A percentile compares a stretch with the other conserved stretches of the same genome.
Conservation (phyloP, 2,888 invertebrate species). For the Drosophila yooni region DNA sequence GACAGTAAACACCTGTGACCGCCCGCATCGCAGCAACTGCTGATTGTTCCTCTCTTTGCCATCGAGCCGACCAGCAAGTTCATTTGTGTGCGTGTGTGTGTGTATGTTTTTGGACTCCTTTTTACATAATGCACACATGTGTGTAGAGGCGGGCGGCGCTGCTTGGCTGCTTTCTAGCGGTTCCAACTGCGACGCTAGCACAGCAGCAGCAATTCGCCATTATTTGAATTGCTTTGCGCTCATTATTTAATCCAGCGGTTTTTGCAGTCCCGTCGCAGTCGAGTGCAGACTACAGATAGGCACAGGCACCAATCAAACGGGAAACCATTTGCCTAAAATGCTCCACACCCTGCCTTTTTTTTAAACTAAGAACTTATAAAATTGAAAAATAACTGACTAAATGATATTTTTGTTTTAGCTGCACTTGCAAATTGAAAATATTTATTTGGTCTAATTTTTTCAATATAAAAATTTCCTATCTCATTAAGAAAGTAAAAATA, state of each 20-base stretch:
- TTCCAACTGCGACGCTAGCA: slow-evolving; percentile 23
- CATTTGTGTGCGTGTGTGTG: slow-evolving; percentile 32
- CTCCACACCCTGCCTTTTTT: background rate
- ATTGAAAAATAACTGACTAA: background rate
- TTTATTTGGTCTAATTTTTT: background rate
- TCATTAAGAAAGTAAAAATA: slow-evolving; percentile 31
- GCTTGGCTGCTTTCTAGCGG: slow-evolving; percentile 75
- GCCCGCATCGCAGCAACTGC: slow-evolving; percentile 60
- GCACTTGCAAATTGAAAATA: background rate
- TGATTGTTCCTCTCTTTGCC: slow-evolving; percentile 21
- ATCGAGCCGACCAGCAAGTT: slow-evolving; percentile 37
- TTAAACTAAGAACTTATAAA: slow-evolving; percentile 3
- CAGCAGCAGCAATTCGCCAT: slow-evolving; percentile 61
- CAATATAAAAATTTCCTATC: slow-evolving; percentile 10
- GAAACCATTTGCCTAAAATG: slow-evolving; percentile 23
- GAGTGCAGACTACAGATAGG: slow-evolving; percentile 46
- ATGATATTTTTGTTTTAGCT: background rate
- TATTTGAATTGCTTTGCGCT: slow-evolving; percentile 73
- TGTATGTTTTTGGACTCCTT: slow-evolving; percentile 28
- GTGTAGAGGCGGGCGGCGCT: slow-evolving; percentile 35
- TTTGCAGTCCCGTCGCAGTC: slow-evolving; percentile 64
- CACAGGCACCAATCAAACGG: slow-evolving; percentile 48
- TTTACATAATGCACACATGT: slow-evolving; percentile 24
- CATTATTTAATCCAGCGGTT: slow-evolving; percentile 71
- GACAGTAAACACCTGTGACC: slow-evolving; percentile 72